These are phyloP conservation scores for Leptodirus hochenwartii DNA, from an alignment of 2,888 invertebrate species.

Conservation along the genomic window DNA sequence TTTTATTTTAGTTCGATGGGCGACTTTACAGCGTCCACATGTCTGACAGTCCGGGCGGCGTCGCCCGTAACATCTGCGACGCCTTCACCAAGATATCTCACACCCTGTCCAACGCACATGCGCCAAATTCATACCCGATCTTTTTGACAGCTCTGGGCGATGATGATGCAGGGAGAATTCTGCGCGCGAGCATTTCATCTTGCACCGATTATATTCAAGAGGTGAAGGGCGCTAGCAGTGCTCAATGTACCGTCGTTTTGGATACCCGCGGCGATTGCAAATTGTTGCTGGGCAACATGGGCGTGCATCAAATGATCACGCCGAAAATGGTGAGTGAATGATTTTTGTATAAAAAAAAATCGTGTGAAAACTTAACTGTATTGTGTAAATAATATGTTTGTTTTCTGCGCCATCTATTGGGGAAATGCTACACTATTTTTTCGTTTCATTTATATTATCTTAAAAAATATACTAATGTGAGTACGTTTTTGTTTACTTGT, in stretches of 20 bases:
- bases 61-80: constrained; percentile 82
- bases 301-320: constrained; percentile 51
- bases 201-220: constrained; percentile 1
- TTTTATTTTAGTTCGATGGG: constrained; percentile 46
- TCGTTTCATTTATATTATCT: no score
- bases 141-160: constrained; percentile 64
- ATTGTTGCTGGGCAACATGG: constrained; percentile 72
- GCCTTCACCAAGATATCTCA: constrained; percentile 57
- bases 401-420: no score
- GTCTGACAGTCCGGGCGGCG: constrained; percentile 63
- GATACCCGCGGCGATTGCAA: constrained; percentile 59
- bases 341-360: neutral
- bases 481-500: no score
- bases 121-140: no score
- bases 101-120: no score
- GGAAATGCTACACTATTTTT: no score
- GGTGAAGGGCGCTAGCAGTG: constrained; percentile 33
- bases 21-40: constrained; percentile 52
- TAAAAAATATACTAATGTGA: no score
- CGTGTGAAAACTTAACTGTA: neutral
- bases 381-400: no score
- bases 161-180: constrained; percentile 36
- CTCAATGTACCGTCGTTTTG: constrained; percentile 60
- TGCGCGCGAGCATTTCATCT: constrained; percentile 16
- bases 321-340: constrained; percentile 36